A percentile compares a stretch with the other conserved stretches of the same genome.
Conservation (phyloP, 2,797 vertebrate genomes). For the Tolypeutes matacus region DNA sequence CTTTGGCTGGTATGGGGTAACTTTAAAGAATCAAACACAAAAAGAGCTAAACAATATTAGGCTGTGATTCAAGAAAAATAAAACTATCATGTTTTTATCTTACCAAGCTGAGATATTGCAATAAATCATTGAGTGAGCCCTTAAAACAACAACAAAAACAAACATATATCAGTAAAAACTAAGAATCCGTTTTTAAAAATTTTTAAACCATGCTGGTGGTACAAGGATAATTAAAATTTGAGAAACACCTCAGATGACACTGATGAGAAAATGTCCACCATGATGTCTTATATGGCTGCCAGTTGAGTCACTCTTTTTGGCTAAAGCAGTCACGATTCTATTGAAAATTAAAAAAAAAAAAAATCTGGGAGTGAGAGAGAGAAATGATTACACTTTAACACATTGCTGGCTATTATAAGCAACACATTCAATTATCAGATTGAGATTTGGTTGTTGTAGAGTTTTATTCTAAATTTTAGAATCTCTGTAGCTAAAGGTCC, state of each 20-base stretch:
- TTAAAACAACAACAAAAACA: neutral
- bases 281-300: neutral
- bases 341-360: neutral
- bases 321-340: neutral
- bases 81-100: neutral
- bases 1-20: neutral
- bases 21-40: neutral
- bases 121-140: neutral
- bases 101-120: neutral
- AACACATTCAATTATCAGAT: neutral
- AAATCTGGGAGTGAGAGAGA: neutral
- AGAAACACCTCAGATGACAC: neutral
- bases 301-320: neutral
- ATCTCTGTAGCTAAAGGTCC: neutral
- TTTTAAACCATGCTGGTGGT: neutral
- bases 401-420: neutral
- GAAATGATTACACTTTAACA: neutral
- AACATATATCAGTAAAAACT: neutral
- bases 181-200: neutral
- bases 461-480: neutral
- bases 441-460: neutral
- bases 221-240: slow-evolving; percentile 5
- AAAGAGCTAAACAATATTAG: neutral
- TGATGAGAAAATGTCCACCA: neutral
- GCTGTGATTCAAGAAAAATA: neutral